Percentiles rank a stretch among this genome's conserved stretches.
Evolutionary conservation across 2,113 vertebrate genomes (phyloP).

Genomic region (Panthera leo): DNA sequence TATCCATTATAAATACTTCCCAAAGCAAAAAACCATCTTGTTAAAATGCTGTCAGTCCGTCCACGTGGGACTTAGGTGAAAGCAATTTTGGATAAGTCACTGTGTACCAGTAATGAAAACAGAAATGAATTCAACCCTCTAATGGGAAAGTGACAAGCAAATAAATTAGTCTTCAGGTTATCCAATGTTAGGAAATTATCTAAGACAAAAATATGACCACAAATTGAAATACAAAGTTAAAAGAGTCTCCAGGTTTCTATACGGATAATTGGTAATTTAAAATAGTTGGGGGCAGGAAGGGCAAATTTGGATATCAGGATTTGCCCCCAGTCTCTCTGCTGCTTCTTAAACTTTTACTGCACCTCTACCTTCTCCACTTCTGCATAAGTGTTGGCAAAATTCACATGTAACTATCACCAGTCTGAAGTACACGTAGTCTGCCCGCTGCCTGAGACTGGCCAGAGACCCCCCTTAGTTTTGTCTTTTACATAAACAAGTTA

Average conservation of each 20-base stretch:
- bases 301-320: background rate
- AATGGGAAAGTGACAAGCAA: conserved; percentile 58
- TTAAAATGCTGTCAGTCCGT: conserved; percentile 54
- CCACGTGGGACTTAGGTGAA: conserved; percentile 38
- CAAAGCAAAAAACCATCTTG: conserved; percentile 38
- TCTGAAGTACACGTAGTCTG: too few species aligned
- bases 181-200: conserved; percentile 53
- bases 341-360: background rate
- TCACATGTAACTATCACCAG: fast-evolving
- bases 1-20: conserved; percentile 33
- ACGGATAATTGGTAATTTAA: background rate
- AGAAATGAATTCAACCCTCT: conserved; percentile 62
- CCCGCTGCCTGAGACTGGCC: background rate
- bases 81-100: conserved; percentile 44
- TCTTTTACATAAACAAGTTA: background rate
- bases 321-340: background rate
- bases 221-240: conserved; percentile 14
- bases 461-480: background rate
- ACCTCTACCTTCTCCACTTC: background rate
- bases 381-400: background rate
- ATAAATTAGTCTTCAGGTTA: conserved; percentile 61
- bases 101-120: conserved; percentile 48
- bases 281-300: background rate
- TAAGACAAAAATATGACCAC: conserved; percentile 24
- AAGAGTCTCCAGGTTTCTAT: background rate